A percentile compares a stretch with the other conserved stretches of the same genome.
These are phyloP conservation scores for Drosophila monieri DNA, from an alignment of 2,888 invertebrate genomes.

Conservation along the genomic window DNA sequence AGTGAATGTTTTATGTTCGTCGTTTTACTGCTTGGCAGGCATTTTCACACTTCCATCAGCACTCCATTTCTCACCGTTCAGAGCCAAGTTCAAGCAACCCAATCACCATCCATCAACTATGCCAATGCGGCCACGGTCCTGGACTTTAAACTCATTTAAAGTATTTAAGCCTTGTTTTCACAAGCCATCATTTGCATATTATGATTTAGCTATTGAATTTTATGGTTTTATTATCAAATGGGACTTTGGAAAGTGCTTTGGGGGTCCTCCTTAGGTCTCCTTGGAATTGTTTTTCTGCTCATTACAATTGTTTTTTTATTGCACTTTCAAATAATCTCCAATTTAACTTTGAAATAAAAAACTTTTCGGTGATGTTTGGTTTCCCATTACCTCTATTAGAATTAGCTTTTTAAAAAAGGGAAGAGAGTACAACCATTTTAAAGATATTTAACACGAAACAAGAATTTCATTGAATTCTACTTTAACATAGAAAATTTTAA, in stretches of 20 bases:
- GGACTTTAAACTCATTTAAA: constrained; percentile 23
- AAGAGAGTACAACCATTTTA: neutral
- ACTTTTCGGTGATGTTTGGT: constrained; percentile 13
- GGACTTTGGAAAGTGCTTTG: constrained; percentile 19
- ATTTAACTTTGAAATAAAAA: neutral
- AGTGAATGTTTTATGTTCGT: constrained; percentile 32
- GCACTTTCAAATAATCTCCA: constrained; percentile 7
- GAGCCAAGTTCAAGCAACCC: constrained; percentile 31
- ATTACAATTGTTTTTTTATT: constrained; percentile 31
- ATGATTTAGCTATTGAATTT: constrained; percentile 57
- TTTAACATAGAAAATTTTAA: too few species aligned
- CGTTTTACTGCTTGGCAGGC: constrained; percentile 38
- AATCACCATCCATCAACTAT: constrained; percentile 27
- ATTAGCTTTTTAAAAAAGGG: neutral
- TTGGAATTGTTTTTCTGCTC: constrained; percentile 16
- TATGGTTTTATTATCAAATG: constrained; percentile 30
- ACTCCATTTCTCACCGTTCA: constrained; percentile 42
- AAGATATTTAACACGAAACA: neutral
- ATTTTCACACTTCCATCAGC: constrained; percentile 43
- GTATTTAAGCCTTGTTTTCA: constrained; percentile 34
- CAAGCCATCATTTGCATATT: constrained; percentile 61
- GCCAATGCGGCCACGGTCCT: constrained; percentile 1
- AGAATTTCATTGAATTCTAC: neutral
- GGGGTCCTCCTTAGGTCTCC: constrained; percentile 13
- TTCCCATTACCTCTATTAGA: constrained; percentile 14